Conservation (phyloP, 2,888 invertebrate genomes). For the Agapetus fuscipes region DNA sequence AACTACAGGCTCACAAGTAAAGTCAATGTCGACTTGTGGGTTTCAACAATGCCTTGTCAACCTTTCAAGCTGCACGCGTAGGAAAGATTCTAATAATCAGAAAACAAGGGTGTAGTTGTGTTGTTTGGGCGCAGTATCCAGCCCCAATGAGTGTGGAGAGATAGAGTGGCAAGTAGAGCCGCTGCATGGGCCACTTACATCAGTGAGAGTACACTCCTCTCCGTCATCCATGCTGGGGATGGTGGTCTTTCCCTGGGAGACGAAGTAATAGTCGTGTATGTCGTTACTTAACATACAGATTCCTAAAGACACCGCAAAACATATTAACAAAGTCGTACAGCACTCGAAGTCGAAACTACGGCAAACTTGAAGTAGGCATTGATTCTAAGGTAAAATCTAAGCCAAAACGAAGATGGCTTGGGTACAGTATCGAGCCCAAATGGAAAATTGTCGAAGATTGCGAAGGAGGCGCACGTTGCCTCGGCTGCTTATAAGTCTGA, state of each 20-base stretch:
- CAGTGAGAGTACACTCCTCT: slow-evolving; percentile 74
- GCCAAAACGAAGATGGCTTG: no score
- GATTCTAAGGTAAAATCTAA: no score
- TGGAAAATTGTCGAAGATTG: no score
- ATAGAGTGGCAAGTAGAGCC: slow-evolving; percentile 15
- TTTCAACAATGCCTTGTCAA: neutral
- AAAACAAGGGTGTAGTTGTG: no score
- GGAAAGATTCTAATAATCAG: neutral
- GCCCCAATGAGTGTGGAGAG: no score
- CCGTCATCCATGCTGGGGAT: slow-evolving; percentile 87
- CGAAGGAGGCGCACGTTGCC: slow-evolving; percentile 5
- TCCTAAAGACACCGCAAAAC: slow-evolving; percentile 42
- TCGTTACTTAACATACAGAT: slow-evolving; percentile 68
- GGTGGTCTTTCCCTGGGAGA: slow-evolving; percentile 88
- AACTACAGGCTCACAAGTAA: neutral
- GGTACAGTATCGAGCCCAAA: neutral
- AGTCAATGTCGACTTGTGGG: neutral
- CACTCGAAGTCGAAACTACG: no score
- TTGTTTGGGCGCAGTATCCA: neutral
- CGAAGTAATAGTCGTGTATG: slow-evolving; percentile 76
- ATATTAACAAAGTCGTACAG: no score
- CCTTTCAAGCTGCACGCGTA: neutral
- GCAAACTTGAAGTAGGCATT: no score
- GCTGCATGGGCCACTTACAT: slow-evolving; percentile 52
- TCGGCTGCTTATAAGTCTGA: slow-evolving; percentile 25